Evolutionary conservation across 2,888 invertebrate genomes (phyloP).

Genomic region (Ennomos erosarius): DNA sequence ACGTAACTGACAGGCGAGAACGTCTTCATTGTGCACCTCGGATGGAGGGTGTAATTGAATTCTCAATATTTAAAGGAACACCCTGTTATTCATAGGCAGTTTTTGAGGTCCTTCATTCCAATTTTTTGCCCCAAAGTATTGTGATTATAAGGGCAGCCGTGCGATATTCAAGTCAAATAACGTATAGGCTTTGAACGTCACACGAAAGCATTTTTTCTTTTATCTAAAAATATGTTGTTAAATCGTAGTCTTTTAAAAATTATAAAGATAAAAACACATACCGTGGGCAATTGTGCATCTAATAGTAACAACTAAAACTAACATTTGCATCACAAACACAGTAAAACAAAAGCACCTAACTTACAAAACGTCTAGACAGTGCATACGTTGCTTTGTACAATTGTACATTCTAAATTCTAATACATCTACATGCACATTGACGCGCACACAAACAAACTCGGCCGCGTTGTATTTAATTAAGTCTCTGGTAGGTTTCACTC

Average conservation of each 20-base stretch:
- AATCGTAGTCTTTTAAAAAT: no score
- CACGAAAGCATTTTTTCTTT: no score
- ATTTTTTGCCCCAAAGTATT: no score
- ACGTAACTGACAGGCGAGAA: constrained; percentile 55
- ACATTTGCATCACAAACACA: no score
- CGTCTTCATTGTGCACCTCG: constrained; percentile 55
- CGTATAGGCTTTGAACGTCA: no score
- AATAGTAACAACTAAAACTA: no score
- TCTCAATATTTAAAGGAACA: constrained; percentile 40
- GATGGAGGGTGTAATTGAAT: constrained; percentile 51
- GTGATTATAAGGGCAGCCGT: no score
- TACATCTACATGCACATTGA: constrained; percentile 16
- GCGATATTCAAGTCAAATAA: no score
- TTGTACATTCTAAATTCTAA: not conserved
- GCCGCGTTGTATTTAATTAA: constrained; percentile 56
- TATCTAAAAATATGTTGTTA: no score
- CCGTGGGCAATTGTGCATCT: no score
- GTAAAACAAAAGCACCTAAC: no score
- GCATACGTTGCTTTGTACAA: not conserved
- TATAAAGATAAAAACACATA: no score
- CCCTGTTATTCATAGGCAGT: constrained; percentile 12
- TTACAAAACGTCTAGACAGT: constrained; percentile 1
- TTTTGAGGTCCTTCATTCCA: not conserved
- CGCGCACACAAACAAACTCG: constrained; percentile 38
- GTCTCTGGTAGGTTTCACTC: constrained; percentile 48